A percentile compares a stretch with the other conserved stretches of the same genome.
phyloP scores from a whole-genome alignment of 2,888 invertebrate species.

The Falcaria lacertinaria region DNA sequence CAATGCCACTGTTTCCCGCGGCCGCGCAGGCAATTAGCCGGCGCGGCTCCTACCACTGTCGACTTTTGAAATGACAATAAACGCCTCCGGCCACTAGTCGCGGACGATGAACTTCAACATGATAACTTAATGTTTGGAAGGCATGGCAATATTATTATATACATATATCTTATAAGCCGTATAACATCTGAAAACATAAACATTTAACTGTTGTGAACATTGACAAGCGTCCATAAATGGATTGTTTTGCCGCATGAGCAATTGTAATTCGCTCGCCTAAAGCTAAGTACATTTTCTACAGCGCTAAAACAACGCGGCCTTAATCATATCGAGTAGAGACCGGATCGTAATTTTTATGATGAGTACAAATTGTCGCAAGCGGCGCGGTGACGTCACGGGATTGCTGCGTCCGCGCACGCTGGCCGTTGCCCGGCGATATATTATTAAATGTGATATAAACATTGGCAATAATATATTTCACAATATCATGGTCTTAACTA shows the following conservation, averaged over 20 bases:
- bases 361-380: constrained; percentile 39
- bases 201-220: neutral
- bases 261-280: too few relatives aligned
- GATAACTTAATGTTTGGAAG: constrained; percentile 28
- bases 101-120: constrained; percentile 47
- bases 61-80: constrained; percentile 40
- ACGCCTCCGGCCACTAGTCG: constrained; percentile 20
- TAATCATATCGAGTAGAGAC: constrained; percentile 44
- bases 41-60: constrained; percentile 29
- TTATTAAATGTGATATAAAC: constrained; percentile 28
- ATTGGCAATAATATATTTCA: constrained; percentile 14
- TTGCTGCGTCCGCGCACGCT: constrained; percentile 19
- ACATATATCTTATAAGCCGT: too few relatives aligned
- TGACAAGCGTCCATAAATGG: too few relatives aligned
- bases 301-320: neutral
- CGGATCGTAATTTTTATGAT: constrained; percentile 52
- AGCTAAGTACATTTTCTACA: too few relatives aligned
- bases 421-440: constrained; percentile 30
- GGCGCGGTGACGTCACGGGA: constrained; percentile 41
- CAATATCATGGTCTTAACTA: too few relatives aligned
- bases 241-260: too few relatives aligned
- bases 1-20: constrained; percentile 60
- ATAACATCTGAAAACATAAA: too few relatives aligned
- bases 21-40: constrained; percentile 31
- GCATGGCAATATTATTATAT: neutral